phyloP scores from a whole-genome alignment of 2,797 vertebrate genomes.

The Spheniscus humboldti region DNA sequence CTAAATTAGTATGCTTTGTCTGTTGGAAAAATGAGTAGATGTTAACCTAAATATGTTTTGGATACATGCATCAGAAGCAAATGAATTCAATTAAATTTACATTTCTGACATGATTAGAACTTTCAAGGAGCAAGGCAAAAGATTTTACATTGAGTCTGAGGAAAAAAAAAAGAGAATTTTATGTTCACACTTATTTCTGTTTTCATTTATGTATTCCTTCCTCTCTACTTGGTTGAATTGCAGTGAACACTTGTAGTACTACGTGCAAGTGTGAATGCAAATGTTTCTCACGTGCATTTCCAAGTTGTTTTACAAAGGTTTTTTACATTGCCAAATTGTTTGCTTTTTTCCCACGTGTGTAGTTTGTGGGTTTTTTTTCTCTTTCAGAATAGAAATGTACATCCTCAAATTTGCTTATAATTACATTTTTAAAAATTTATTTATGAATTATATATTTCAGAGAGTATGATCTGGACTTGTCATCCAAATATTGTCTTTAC shows the following conservation, averaged over 20 bases:
- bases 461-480: not conserved
- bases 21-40: not conserved
- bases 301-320: not conserved
- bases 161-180: not conserved
- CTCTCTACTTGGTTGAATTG: not conserved
- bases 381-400: not conserved
- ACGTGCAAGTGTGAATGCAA: not conserved
- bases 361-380: not conserved
- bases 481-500: not conserved
- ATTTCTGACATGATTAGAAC: not conserved
- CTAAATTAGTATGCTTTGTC: not conserved
- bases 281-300: not conserved
- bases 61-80: not conserved
- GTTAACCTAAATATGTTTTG: not conserved
- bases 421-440: not conserved
- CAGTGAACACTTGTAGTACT: not conserved
- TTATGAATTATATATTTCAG: not conserved
- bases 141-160: not conserved
- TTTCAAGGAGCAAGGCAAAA: not conserved
- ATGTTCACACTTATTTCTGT: not conserved
- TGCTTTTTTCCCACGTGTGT: not conserved
- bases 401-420: not conserved
- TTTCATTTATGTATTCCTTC: not conserved
- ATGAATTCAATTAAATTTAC: not conserved
- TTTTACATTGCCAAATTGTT: not conserved